Conservation (phyloP, 1,140 invertebrate species). For the Hetaerina americana region DNA sequence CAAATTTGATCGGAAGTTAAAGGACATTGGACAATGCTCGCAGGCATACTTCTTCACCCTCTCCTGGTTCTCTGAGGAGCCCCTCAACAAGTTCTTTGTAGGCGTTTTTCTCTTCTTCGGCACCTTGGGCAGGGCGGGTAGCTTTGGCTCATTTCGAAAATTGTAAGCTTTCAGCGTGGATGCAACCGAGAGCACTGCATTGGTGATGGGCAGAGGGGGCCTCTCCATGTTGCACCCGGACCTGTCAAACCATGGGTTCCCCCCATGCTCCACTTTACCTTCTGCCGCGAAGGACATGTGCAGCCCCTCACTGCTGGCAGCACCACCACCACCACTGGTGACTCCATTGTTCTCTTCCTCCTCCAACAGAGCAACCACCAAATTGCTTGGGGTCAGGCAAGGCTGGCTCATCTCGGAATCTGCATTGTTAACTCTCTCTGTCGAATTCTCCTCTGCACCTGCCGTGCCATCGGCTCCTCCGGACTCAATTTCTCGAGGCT, state of each 20-base stretch:
- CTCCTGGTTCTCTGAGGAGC: background rate
- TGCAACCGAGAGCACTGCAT: too few relatives aligned
- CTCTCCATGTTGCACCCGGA: background rate
- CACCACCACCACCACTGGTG: too few relatives aligned
- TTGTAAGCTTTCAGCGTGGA: background rate
- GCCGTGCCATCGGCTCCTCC: too few relatives aligned
- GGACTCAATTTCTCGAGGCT: too few relatives aligned
- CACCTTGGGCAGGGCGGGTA: background rate
- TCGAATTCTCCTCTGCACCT: background rate
- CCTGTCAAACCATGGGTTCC: background rate
- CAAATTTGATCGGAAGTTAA: slow-evolving; percentile 19
- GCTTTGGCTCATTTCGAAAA: background rate
- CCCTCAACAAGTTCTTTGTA: too few relatives aligned
- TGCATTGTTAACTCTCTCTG: too few relatives aligned
- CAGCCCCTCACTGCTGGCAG: too few relatives aligned
- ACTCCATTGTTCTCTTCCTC: background rate
- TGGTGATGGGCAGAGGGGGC: background rate
- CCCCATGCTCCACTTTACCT: background rate
- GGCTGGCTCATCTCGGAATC: background rate
- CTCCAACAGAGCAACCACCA: background rate
- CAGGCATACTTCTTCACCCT: slow-evolving; percentile 9
- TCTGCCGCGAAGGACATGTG: too few relatives aligned
- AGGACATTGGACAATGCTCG: slow-evolving; percentile 26
- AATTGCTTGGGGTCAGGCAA: background rate
- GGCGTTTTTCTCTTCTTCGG: background rate